phyloP scores from a whole-genome alignment of 2,797 vertebrate species.

The Mormyrops attenuatus region DNA sequence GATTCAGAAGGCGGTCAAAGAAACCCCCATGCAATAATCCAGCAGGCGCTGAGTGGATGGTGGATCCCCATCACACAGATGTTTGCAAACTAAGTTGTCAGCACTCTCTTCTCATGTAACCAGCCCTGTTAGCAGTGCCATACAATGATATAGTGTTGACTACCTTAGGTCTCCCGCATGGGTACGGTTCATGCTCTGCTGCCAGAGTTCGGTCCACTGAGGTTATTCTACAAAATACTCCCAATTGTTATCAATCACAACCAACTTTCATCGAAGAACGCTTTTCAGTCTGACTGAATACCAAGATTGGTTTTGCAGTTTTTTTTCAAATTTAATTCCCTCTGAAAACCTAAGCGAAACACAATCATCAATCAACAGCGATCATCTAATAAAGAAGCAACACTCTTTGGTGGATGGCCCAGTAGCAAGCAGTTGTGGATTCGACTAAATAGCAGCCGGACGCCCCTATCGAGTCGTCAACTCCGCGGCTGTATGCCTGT shows the following conservation, averaged over 20 bases:
- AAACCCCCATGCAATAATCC: background rate
- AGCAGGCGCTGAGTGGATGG: background rate
- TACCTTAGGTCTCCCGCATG: background rate
- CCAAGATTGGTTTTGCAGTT: background rate
- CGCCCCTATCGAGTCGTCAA: background rate
- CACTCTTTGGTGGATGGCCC: background rate
- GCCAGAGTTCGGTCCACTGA: background rate
- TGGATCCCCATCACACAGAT: background rate
- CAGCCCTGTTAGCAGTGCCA: background rate
- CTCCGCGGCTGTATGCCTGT: background rate
- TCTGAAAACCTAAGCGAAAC: background rate
- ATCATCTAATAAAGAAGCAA: background rate
- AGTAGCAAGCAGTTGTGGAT: background rate
- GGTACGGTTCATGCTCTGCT: background rate
- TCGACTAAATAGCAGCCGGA: background rate
- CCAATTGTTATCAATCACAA: background rate
- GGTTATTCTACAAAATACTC: background rate
- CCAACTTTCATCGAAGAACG: background rate
- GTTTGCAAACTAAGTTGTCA: background rate
- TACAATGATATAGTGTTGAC: background rate
- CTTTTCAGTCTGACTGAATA: background rate
- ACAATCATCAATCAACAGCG: background rate
- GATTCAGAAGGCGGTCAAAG: background rate
- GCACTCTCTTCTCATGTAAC: background rate
- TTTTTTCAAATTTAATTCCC: background rate